A percentile compares a stretch with the other conserved stretches of the same genome.
Evolutionary conservation across 92 coral and sea anemone genomes (phyloP).

Genomic region (Plumapathes pennacea): DNA sequence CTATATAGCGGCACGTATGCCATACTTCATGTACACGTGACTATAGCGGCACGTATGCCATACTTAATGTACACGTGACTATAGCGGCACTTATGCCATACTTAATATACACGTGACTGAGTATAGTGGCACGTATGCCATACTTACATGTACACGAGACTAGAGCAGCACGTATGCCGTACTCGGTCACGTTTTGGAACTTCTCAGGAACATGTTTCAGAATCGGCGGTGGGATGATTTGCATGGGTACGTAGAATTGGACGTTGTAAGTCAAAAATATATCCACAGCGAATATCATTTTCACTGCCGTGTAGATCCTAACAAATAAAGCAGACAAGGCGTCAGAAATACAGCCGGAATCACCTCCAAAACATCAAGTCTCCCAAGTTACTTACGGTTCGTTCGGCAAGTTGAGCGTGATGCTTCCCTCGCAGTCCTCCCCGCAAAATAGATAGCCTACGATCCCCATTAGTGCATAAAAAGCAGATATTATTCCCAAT

Average conservation of each 20-base stretch:
- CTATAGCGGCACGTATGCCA: too few relatives aligned
- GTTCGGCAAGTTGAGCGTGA: constrained; percentile 84
- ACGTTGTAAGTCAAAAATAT: constrained; percentile 85
- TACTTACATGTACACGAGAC: constrained; percentile 86
- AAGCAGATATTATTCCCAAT: constrained; percentile 65
- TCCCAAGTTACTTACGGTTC: constrained; percentile 61
- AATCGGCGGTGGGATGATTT: constrained; percentile 67
- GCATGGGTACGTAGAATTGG: constrained; percentile 92
- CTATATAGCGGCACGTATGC: background rate
- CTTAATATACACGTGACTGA: background rate
- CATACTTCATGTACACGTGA: too few relatives aligned
- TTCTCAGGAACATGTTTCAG: constrained; percentile 57
- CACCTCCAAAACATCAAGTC: background rate
- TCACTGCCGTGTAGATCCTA: constrained; percentile 76
- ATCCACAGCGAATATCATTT: constrained; percentile 61
- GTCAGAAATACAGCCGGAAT: background rate
- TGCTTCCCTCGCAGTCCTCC: constrained; percentile 74
- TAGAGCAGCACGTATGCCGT: constrained; percentile 50
- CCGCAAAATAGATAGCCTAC: constrained; percentile 85
- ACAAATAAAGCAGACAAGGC: too few relatives aligned
- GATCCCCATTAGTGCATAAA: constrained; percentile 63
- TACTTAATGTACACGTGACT: too few relatives aligned
- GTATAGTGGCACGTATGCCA: background rate
- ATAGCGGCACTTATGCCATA: background rate
- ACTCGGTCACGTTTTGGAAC: constrained; percentile 42